Evolutionary conservation across 2,797 vertebrate species (phyloP).

Genomic region (Pangasius macronema): DNA sequence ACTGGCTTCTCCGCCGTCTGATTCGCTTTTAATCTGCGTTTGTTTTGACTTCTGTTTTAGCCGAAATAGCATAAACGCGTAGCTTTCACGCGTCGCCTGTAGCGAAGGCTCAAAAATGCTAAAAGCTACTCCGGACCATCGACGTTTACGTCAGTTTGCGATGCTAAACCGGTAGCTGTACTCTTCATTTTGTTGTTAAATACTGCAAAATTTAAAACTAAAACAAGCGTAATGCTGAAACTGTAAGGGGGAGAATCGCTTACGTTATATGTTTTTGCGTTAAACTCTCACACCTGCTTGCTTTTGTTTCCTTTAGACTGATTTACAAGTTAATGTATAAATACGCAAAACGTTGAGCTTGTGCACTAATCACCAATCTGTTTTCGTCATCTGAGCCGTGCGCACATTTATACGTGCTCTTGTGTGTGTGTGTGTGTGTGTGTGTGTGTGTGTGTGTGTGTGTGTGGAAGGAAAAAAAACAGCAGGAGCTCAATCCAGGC

Average conservation of each 20-base stretch:
- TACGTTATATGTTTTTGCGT: not conserved
- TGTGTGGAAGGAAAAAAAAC: not conserved
- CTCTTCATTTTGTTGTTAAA: not conserved
- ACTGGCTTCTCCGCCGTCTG: no score
- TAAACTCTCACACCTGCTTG: fast-evolving
- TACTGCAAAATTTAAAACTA: no score
- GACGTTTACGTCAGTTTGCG: no score
- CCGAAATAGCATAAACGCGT: fast-evolving
- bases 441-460: not conserved
- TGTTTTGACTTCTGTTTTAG: not conserved
- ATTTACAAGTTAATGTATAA: not conserved
- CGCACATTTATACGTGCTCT: not conserved
- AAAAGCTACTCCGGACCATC: no score
- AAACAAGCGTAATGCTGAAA: not conserved
- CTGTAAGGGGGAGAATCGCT: no score
- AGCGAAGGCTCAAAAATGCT: not conserved
- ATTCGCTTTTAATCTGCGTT: no score
- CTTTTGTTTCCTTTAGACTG: not conserved
- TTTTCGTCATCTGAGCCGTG: not conserved
- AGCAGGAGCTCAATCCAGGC: not conserved
- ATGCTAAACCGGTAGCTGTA: not conserved
- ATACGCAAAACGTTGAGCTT: not conserved
- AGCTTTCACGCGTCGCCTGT: not conserved
- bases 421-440: slow-evolving; percentile 1
- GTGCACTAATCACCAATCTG: not conserved